phyloP scores from a whole-genome alignment of 2,888 invertebrate species.

The Drosophila pullipes region DNA sequence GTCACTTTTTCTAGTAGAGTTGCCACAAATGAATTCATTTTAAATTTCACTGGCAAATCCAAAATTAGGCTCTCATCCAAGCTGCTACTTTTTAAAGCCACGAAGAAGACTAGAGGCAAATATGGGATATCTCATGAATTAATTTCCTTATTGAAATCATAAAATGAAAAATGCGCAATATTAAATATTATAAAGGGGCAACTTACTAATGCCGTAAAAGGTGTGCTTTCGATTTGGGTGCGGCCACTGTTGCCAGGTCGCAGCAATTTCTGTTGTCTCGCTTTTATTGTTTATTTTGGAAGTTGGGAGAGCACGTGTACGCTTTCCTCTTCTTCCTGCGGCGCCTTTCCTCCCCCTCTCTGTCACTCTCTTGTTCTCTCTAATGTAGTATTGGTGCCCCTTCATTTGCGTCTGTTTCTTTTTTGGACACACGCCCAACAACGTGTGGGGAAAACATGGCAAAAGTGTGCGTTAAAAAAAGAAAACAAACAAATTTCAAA shows the following conservation, averaged over 20 bases:
- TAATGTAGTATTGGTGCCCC: not conserved
- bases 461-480: conserved; percentile 13
- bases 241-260: conserved; percentile 42
- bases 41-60: not conserved
- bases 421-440: conserved; percentile 60
- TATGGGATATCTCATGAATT: not conserved
- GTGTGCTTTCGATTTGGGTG: conserved; percentile 19
- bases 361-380: conserved; percentile 2
- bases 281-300: not conserved
- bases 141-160: not conserved
- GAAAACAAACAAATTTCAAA: conserved; percentile 26
- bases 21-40: not conserved
- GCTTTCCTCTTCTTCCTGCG: not conserved
- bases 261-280: conserved; percentile 6
- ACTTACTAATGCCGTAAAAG: not conserved
- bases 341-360: not conserved
- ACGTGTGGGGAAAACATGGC: conserved; percentile 20
- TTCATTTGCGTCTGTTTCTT: conserved; percentile 5
- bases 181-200: not conserved
- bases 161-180: not conserved
- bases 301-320: conserved; percentile 44
- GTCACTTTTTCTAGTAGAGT: not conserved
- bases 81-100: not conserved
- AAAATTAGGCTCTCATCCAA: not conserved
- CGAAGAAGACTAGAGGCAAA: not conserved